Percentiles rank a stretch among this genome's conserved stretches.
Evolutionary conservation across 1,140 invertebrate genomes (phyloP).

Genomic region (Drosophila repletoides): DNA sequence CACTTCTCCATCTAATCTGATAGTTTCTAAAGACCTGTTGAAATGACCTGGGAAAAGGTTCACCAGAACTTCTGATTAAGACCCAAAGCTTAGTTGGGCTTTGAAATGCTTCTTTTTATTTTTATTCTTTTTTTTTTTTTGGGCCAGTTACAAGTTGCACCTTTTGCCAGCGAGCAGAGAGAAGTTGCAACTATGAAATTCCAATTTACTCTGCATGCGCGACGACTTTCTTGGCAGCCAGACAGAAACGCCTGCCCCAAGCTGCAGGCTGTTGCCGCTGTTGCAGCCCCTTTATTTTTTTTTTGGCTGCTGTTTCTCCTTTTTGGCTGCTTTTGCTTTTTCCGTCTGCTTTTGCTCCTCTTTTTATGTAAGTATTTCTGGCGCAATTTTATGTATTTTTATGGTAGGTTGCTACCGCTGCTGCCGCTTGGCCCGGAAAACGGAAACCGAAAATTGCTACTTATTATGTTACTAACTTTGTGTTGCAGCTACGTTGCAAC

Average conservation of each 20-base stretch:
- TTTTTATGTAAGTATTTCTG: no score
- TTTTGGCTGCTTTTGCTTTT: conserved; percentile 20
- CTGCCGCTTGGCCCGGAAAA: conserved; percentile 65
- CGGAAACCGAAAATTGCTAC: conserved; percentile 80
- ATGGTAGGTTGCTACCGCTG: conserved; percentile 73
- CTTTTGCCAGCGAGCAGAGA: conserved; percentile 35
- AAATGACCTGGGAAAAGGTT: no score
- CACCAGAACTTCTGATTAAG: neutral
- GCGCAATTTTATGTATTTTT: conserved; percentile 79
- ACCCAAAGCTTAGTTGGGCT: conserved; percentile 1
- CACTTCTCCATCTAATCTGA: no score
- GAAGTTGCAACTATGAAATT: conserved; percentile 74
- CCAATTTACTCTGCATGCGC: conserved; percentile 73
- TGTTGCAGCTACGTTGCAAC: conserved; percentile 50
- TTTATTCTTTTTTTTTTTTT: conserved; percentile 11
- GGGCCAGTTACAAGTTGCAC: conserved; percentile 36
- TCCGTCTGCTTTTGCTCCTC: conserved; percentile 53
- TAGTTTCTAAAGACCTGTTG: neutral
- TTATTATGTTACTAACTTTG: conserved; percentile 80
- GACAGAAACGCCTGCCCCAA: conserved; percentile 25
- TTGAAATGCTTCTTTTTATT: neutral
- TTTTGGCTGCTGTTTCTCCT: conserved; percentile 37
- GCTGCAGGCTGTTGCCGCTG: conserved; percentile 26
- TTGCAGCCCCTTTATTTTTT: conserved; percentile 20
- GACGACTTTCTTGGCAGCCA: conserved; percentile 72